A percentile compares a stretch with the other conserved stretches of the same genome.
Conservation (phyloP, 2,888 invertebrate species). For the Saturnia pavonia region DNA sequence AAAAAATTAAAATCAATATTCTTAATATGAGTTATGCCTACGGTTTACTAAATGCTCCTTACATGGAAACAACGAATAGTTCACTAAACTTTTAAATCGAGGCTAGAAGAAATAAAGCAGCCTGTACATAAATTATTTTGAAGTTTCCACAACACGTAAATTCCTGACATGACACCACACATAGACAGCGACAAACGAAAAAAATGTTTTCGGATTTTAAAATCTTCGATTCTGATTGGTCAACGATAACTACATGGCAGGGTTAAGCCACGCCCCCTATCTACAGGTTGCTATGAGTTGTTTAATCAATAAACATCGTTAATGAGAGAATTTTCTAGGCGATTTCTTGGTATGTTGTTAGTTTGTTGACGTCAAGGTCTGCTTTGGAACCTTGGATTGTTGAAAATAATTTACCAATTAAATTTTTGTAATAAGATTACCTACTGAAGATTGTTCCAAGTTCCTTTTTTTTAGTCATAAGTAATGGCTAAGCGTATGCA, state of each 20-base stretch:
- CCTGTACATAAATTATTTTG: slow-evolving; percentile 26
- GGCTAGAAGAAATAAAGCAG: slow-evolving; percentile 41
- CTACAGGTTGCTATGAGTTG: slow-evolving; percentile 7
- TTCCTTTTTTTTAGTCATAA: no score
- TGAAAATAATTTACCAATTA: neutral
- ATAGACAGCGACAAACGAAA: slow-evolving; percentile 3
- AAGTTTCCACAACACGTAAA: slow-evolving; percentile 13
- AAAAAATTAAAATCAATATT: no score
- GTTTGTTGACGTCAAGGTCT: neutral
- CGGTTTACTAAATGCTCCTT: no score
- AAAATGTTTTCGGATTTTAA: slow-evolving; percentile 65
- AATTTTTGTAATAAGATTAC: neutral
- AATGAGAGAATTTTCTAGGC: slow-evolving; percentile 1
- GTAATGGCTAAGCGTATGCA: no score
- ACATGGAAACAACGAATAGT: no score
- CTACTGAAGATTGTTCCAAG: no score
- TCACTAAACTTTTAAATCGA: neutral
- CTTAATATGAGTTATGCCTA: no score
- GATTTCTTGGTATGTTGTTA: neutral
- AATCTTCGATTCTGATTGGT: slow-evolving; percentile 54
- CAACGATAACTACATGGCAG: neutral
- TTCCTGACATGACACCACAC: slow-evolving; percentile 42
- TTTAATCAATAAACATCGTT: slow-evolving; percentile 13
- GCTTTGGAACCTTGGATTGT: neutral
- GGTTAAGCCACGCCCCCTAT: slow-evolving; percentile 3